Conservation (phyloP, 2,888 invertebrate genomes). For the Cheilosia vulpina region DNA sequence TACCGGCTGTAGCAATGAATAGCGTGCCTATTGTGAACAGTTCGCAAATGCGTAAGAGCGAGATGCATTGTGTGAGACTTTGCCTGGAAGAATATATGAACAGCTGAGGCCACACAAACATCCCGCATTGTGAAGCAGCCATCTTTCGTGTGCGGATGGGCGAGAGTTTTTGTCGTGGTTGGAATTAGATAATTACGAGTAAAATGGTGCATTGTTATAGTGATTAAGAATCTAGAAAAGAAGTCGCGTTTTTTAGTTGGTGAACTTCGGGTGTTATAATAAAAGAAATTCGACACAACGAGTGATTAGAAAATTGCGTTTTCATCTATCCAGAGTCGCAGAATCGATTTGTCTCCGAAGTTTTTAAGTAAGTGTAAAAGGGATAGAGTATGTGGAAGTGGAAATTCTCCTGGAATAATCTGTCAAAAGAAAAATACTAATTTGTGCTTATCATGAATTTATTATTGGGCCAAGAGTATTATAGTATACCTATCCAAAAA, state of each 20-base stretch:
- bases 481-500: conserved; percentile 2
- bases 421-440: conserved; percentile 59
- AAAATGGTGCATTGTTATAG: conserved; percentile 45
- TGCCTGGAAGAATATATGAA: conserved; percentile 71
- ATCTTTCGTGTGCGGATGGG: conserved; percentile 41
- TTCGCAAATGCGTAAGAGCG: conserved; percentile 27
- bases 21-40: conserved; percentile 58
- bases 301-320: conserved; percentile 17
- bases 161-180: conserved; percentile 37
- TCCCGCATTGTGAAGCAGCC: conserved; percentile 69
- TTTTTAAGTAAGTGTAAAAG: conserved; percentile 65
- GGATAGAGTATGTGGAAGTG: conserved; percentile 41
- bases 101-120: conserved; percentile 65
- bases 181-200: conserved; percentile 56
- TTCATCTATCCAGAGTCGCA: conserved; percentile 43
- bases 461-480: conserved; percentile 2
- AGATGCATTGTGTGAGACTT: conserved; percentile 24
- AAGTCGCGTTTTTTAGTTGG: conserved; percentile 37
- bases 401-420: conserved; percentile 63
- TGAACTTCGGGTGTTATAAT: conserved; percentile 39
- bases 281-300: neutral
- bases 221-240: conserved; percentile 30
- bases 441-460: conserved; percentile 35
- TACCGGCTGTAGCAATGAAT: conserved; percentile 17
- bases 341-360: conserved; percentile 62